Evolutionary conservation across 1,140 invertebrate species (phyloP), one percentile per base, ranked within the genome.

Genomic region (Hestina assimilis): DNA sequence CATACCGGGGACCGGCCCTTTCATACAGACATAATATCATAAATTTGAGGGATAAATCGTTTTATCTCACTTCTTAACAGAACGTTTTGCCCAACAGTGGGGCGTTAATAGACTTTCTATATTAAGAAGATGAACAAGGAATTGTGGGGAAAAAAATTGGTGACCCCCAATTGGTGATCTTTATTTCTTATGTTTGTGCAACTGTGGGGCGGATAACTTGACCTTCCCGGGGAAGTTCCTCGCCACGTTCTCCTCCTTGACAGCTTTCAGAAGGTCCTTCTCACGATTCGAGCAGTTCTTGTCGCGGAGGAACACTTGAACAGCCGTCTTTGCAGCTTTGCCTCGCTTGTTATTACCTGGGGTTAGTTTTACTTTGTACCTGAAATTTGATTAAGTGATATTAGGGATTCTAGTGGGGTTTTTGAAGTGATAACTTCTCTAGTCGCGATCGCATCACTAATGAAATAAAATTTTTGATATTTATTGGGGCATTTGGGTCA

Each of bases 221-320:
- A 99, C 97, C 90, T 99, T 99, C 56, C 97, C 97, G n/a, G 98
- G 98, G 75, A 99, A 93, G 90, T 99, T 99, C 72, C 96, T 92
- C 0, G 96, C 95, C 38, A 99, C 87, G 59, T 95, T 94, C 83
- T 98, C 96, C 75, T 99, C 97, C 87, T 97, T 97, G 3, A 99
- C 93, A 7, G 96, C 94, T 83, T 96, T 97, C 0, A 99, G 85
- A 4, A 99, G 89, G 86, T 99, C 97, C 76, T 94, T 96, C 88
- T 99, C 98, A 31, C 96, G 89, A n/a, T 83, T 75, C 2, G 93
- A 92, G 9, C 93, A 92, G 1, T 87, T 86, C 87, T 95, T 96
- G 67, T 99, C 97, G 68, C 93, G 92, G 1, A 96, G 79, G 87
- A 99, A 99, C 71, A 98, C 93, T 29, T 93, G 92, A 0, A 99